Conservation (phyloP, 2,888 invertebrate species). For the Apodemia duryi region DNA sequence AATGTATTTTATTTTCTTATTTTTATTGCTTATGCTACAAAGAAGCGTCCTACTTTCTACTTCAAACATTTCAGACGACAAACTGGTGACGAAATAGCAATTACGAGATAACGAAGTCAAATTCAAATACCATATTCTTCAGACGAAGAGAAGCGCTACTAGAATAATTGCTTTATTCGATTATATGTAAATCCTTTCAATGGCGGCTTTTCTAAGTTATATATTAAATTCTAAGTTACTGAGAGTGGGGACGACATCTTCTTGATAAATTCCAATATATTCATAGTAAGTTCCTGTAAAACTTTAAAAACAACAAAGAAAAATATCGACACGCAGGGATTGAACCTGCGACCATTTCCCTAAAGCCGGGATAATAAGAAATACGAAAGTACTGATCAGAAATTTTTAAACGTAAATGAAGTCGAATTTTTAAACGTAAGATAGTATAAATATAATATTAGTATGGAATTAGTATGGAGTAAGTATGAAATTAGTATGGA, state of each 20-base stretch:
- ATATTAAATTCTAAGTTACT: background rate
- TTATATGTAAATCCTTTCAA: constrained; percentile 10
- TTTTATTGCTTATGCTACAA: constrained; percentile 1
- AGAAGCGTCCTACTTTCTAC: constrained; percentile 13
- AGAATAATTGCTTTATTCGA: constrained; percentile 12
- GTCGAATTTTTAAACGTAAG: too few relatives aligned
- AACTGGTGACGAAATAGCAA: constrained; percentile 12
- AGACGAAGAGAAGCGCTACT: background rate
- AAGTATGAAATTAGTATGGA: too few relatives aligned
- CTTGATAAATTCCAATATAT: too few relatives aligned
- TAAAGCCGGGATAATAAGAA: too few relatives aligned
- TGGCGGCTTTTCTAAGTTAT: background rate
- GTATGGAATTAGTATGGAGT: too few relatives aligned
- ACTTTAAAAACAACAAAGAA: too few relatives aligned
- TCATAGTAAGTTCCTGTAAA: too few relatives aligned
- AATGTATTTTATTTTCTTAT: constrained; percentile 3
- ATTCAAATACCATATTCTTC: constrained; percentile 13
- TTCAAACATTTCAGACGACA: constrained; percentile 13
- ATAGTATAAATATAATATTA: too few relatives aligned
- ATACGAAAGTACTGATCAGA: too few relatives aligned
- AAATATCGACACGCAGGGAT: too few relatives aligned
- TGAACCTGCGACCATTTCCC: too few relatives aligned
- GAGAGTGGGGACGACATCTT: background rate
- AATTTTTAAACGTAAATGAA: too few relatives aligned
- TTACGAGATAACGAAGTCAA: constrained; percentile 13